phyloP scores from a whole-genome alignment of 2,797 vertebrate genomes.

The Sebastes trivittatus region DNA sequence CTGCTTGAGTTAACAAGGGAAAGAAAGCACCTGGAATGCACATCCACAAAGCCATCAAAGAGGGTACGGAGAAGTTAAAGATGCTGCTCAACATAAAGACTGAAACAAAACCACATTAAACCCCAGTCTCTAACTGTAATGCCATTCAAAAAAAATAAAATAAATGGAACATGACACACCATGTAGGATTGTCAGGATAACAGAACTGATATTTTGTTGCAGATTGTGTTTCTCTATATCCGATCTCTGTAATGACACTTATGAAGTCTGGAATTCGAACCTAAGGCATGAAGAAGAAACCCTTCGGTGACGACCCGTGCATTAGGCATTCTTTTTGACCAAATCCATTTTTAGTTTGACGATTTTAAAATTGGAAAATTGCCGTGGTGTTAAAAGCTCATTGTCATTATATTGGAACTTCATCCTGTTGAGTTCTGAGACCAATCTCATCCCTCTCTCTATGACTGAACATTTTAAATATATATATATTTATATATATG shows the following conservation, averaged over 20 bases:
- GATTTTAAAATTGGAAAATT: not conserved
- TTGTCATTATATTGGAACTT: slow-evolving; percentile 3
- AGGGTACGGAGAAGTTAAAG: slow-evolving; percentile 49
- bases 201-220: slow-evolving; percentile 29
- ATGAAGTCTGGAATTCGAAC: slow-evolving; percentile 34
- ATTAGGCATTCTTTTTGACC: slow-evolving; percentile 21
- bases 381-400: slow-evolving; percentile 14
- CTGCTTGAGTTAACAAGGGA: slow-evolving; percentile 84
- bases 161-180: slow-evolving; percentile 10
- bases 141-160: not conserved
- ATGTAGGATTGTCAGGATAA: slow-evolving; percentile 71
- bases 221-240: slow-evolving; percentile 39
- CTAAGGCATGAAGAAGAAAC: slow-evolving; percentile 61
- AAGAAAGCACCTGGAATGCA: slow-evolving; percentile 98
- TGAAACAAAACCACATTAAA: slow-evolving; percentile 11
- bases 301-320: slow-evolving; percentile 44
- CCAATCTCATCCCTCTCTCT: slow-evolving; percentile 26
- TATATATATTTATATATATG: not conserved
- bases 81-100: slow-evolving; percentile 47
- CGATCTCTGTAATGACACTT: slow-evolving; percentile 30
- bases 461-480: slow-evolving; percentile 12
- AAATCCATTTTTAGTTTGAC: not conserved
- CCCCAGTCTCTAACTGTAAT: slow-evolving; percentile 2
- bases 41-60: slow-evolving; percentile 91
- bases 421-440: slow-evolving; percentile 19